phyloP scores from a whole-genome alignment of 2,797 vertebrate genomes.

The Microtus obscurus region DNA sequence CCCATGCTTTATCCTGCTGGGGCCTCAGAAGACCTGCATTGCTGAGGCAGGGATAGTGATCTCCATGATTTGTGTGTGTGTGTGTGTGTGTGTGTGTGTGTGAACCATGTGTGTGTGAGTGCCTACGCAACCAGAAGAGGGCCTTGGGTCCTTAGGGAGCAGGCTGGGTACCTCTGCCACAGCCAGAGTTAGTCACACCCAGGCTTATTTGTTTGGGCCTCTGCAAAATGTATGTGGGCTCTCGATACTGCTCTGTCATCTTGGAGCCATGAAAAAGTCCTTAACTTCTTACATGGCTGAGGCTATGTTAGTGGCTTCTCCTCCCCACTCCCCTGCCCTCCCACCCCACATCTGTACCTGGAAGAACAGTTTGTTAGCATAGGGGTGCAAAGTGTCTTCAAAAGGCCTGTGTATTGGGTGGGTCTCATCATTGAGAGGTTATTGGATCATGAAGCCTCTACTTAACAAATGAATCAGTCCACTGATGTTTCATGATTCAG shows the following conservation, averaged over 20 bases:
- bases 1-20: rapidly evolving
- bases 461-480: no score
- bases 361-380: neutral
- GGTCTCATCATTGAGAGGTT: neutral
- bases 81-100: neutral
- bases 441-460: neutral
- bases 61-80: neutral
- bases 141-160: neutral
- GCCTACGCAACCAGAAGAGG: neutral
- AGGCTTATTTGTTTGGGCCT: neutral
- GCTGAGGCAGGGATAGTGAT: no score
- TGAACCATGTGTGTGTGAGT: neutral
- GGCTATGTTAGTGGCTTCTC: neutral
- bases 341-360: neutral
- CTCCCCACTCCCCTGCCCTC: neutral
- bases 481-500: neutral
- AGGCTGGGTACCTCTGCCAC: neutral
- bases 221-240: no score
- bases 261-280: no score
- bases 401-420: neutral
- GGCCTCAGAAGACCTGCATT: neutral
- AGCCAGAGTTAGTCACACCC: rapidly evolving
- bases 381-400: neutral
- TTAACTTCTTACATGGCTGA: no score
- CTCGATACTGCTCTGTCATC: neutral